These are phyloP conservation scores for Myodes glareolus DNA, from an alignment of 2,113 vertebrate species.

Conservation along the genomic window DNA sequence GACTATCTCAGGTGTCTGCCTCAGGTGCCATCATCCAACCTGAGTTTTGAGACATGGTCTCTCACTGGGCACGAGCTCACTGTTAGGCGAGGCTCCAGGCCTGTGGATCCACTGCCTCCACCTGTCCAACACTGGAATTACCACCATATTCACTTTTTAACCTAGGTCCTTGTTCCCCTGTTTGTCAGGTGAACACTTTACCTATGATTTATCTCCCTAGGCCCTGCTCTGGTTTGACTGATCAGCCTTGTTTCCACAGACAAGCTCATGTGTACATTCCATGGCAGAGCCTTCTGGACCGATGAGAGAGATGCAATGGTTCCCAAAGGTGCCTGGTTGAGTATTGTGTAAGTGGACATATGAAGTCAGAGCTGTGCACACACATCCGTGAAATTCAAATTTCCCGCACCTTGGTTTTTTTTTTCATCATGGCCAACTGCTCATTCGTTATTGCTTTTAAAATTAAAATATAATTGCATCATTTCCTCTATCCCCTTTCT, in stretches of 20 bases:
- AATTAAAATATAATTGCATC: neutral
- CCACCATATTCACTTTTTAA: neutral
- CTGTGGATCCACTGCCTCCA: neutral
- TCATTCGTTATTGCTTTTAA: neutral
- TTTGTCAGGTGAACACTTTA: neutral
- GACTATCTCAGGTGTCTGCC: neutral
- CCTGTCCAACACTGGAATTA: neutral
- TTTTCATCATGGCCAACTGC: neutral
- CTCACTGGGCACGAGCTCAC: neutral
- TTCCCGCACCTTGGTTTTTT: neutral
- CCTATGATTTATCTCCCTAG: neutral
- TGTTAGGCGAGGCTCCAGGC: neutral
- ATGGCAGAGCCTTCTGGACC: neutral
- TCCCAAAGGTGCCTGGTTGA: conserved; percentile 23
- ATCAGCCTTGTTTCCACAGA: conserved; percentile 55
- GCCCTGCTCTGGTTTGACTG: conserved; percentile 52
- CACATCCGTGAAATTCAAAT: accelerated
- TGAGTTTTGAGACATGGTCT: neutral
- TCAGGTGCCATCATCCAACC: neutral
- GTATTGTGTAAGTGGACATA: neutral
- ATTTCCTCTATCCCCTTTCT: neutral
- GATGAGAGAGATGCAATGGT: neutral
- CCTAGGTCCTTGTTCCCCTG: neutral
- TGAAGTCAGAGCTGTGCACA: conserved; percentile 12
- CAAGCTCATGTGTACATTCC: conserved; percentile 67